Evolutionary conservation across 1,140 invertebrate genomes (phyloP).

Genomic region (Popillia japonica): DNA sequence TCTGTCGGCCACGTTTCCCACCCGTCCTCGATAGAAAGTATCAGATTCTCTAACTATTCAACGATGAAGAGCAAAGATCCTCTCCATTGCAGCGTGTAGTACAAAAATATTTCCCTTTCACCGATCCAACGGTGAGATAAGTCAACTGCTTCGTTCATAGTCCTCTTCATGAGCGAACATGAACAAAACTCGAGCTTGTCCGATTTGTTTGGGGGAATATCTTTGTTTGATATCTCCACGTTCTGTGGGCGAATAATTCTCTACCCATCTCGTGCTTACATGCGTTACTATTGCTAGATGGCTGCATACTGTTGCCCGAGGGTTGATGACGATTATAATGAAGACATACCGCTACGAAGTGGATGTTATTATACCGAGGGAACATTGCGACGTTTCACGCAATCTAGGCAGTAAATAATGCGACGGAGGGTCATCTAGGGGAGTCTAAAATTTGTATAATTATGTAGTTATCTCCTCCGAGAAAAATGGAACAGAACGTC

Average conservation of each 20-base stretch:
- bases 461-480: background rate
- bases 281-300: background rate
- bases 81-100: background rate
- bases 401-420: background rate
- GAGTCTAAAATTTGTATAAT: background rate
- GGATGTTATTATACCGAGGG: constrained; percentile 2
- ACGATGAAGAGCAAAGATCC: background rate
- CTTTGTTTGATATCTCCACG: background rate
- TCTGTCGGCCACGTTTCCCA: background rate
- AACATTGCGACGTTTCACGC: background rate
- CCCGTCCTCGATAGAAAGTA: background rate
- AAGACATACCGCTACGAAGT: constrained; percentile 21
- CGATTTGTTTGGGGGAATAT: background rate
- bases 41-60: background rate
- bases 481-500: background rate
- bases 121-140: constrained; percentile 11
- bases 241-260: background rate
- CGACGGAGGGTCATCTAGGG: background rate
- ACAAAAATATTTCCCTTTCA: constrained; percentile 21
- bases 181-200: constrained; percentile 22
- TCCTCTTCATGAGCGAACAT: background rate
- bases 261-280: background rate
- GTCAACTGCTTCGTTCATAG: background rate
- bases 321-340: constrained; percentile 25
- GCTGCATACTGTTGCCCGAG: constrained; percentile 19